Evolutionary conservation across 2,797 vertebrate genomes (phyloP).

Genomic region (Rachycentron canadum): DNA sequence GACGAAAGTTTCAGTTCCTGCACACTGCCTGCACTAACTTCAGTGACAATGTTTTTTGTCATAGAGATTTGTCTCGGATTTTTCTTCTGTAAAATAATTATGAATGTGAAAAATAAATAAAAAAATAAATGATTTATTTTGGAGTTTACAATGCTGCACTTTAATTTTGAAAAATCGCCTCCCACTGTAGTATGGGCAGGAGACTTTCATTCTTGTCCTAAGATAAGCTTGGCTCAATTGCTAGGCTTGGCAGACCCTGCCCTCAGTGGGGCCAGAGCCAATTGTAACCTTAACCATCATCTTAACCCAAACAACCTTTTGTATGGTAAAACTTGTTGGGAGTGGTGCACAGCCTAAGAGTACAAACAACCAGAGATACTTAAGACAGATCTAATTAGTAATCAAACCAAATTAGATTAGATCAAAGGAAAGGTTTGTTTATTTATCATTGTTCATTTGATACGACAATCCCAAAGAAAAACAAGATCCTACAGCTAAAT

Average conservation of each 20-base stretch:
- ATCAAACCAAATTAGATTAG: neutral
- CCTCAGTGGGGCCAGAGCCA: neutral
- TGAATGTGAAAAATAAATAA: conserved; percentile 2
- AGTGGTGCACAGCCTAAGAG: neutral
- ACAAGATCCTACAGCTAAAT: neutral
- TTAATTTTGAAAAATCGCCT: conserved; percentile 13
- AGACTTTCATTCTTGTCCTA: neutral
- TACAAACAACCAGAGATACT: conserved; percentile 1
- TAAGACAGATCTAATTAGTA: neutral
- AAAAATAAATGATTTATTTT: neutral
- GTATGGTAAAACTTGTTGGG: neutral
- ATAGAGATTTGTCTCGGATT: neutral
- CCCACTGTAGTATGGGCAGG: neutral
- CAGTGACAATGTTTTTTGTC: neutral
- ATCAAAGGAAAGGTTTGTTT: neutral
- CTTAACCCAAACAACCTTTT: neutral
- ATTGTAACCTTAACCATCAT: neutral
- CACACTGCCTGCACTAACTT: neutral
- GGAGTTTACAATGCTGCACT: neutral
- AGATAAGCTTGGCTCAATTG: neutral
- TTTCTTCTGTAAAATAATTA: neutral
- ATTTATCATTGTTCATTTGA: neutral
- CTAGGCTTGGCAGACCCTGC: neutral
- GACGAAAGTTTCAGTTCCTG: neutral
- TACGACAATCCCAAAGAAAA: neutral